Percentiles rank a stretch among this genome's conserved stretches.
These are phyloP conservation scores for Philotrypesis tridentata DNA, from an alignment of 1,140 invertebrate species.

Conservation along the genomic window DNA sequence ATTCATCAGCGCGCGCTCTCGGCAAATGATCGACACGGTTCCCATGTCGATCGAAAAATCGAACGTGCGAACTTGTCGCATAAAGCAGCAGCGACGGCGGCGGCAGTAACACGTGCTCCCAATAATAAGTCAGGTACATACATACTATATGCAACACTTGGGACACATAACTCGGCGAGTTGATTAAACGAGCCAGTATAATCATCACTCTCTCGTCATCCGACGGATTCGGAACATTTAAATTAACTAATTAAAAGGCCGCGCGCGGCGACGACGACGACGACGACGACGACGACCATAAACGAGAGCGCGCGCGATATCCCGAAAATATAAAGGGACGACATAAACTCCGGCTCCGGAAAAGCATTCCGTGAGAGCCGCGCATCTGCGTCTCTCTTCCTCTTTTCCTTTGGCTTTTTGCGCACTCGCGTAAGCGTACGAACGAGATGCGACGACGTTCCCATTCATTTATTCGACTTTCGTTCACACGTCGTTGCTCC, in stretches of 20 bases:
- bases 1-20: neutral
- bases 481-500: constrained; percentile 57
- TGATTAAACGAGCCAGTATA: constrained; percentile 25
- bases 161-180: too few species aligned
- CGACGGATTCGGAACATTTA: constrained; percentile 33
- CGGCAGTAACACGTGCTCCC: too few species aligned
- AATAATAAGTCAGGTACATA: too few species aligned
- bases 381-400: constrained; percentile 25
- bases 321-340: neutral
- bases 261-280: too few species aligned
- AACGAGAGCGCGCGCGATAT: neutral
- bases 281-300: too few species aligned
- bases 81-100: too few species aligned
- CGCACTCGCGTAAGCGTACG: constrained; percentile 9
- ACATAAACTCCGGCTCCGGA: constrained; percentile 49
- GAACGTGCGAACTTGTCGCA: neutral
- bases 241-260: constrained; percentile 48
- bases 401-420: constrained; percentile 41
- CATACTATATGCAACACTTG: neutral
- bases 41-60: neutral
- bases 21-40: neutral
- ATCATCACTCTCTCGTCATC: constrained; percentile 2
- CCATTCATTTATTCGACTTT: constrained; percentile 49
- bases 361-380: constrained; percentile 57
- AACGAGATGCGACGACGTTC: constrained; percentile 44